A percentile compares a stretch with the other conserved stretches of the same genome.
Evolutionary conservation across 2,113 vertebrate genomes (phyloP).

Genomic region (Tricholaema leucomelas): DNA sequence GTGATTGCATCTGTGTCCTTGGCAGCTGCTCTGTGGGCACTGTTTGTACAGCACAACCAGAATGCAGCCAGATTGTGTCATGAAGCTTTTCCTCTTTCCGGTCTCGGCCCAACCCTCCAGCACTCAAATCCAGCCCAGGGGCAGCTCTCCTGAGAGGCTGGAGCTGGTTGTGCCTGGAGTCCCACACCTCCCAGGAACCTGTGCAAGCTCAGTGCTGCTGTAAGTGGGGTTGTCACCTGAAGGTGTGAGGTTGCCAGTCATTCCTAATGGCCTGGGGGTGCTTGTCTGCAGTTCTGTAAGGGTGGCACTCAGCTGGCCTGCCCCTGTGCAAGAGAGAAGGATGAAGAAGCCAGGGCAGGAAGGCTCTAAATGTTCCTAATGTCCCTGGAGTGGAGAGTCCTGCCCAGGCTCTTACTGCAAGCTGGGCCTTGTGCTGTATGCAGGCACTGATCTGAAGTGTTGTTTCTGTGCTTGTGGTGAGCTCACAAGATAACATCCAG

Average conservation of each 20-base stretch:
- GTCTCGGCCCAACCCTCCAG: not conserved
- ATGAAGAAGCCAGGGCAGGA: not conserved
- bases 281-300: not conserved
- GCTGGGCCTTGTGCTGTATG: not conserved
- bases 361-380: not conserved
- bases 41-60: not conserved
- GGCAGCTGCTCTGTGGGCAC: not conserved
- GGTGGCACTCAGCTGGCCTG: not conserved
- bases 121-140: too few relatives aligned
- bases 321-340: not conserved
- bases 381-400: not conserved
- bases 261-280: not conserved
- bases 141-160: not conserved
- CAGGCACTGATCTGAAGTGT: not conserved
- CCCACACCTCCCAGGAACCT: not conserved
- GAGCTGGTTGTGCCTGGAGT: not conserved
- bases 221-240: not conserved
- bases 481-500: not conserved
- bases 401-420: not conserved
- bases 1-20: not conserved
- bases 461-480: not conserved
- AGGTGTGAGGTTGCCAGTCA: rapidly evolving
- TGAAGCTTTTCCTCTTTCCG: not conserved
- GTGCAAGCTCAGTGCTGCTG: not conserved
- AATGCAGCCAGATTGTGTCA: not conserved